Percentiles rank a stretch among this genome's conserved stretches.
Evolutionary conservation across 1,140 invertebrate genomes (phyloP).

Genomic region (Drosophila athabasca): DNA sequence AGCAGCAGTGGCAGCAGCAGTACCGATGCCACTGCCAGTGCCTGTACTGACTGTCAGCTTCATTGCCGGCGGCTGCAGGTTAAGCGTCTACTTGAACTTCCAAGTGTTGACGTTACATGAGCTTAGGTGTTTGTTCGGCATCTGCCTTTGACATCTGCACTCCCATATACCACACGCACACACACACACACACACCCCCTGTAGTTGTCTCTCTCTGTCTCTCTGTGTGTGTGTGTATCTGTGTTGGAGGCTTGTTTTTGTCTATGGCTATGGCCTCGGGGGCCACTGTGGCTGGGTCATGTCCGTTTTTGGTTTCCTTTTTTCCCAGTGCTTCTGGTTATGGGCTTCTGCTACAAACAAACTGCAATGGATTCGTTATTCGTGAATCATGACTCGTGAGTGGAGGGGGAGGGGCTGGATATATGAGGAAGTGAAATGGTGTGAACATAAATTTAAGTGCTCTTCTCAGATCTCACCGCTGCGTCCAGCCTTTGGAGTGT

Average conservation of each 20-base stretch:
- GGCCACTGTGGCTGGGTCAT: conserved; percentile 19
- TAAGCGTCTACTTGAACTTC: conserved; percentile 77
- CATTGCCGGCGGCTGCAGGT: conserved; percentile 73
- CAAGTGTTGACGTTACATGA: conserved; percentile 75
- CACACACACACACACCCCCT: conserved; percentile 19
- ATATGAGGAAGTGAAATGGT: conserved; percentile 40
- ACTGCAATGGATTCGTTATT: conserved; percentile 28
- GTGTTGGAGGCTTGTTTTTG: conserved; percentile 28
- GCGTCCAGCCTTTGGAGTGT: not conserved
- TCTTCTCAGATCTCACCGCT: conserved; percentile 18
- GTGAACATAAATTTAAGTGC: conserved; percentile 45
- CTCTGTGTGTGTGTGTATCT: not conserved
- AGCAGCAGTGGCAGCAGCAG: conserved; percentile 1
- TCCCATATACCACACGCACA: conserved; percentile 37
- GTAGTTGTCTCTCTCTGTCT: not conserved
- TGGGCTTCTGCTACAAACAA: conserved; percentile 44
- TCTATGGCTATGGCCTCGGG: conserved; percentile 10
- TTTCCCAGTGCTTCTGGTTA: conserved; percentile 43
- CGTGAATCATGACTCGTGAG: conserved; percentile 17
- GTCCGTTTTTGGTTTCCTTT: conserved; percentile 32
- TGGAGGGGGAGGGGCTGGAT: too few species aligned
- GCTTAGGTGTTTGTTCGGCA: conserved; percentile 75
- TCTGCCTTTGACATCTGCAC: conserved; percentile 71
- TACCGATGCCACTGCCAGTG: not conserved
- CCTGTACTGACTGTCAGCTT: conserved; percentile 37